Percentiles rank a stretch among this genome's conserved stretches.
These are phyloP conservation scores for Patella caerulea DNA, from an alignment of 2,888 invertebrate genomes.

Conservation along the genomic window DNA sequence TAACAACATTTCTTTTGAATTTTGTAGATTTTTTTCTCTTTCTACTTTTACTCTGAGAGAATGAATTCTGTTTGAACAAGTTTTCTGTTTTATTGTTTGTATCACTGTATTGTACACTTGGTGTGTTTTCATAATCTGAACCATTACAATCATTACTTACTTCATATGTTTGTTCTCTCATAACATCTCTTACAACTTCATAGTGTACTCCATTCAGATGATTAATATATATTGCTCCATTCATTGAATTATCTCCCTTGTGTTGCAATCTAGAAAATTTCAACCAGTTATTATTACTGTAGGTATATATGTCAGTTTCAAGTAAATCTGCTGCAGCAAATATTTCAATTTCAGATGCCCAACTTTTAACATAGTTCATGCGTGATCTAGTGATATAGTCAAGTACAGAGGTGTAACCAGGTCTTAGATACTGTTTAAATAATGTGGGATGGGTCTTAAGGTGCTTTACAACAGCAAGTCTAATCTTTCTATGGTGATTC, in stretches of 20 bases:
- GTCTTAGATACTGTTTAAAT: background rate
- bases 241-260: background rate
- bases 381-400: background rate
- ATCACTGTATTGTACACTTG: too few species aligned
- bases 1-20: too few species aligned
- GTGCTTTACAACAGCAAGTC: background rate
- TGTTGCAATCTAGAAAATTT: background rate
- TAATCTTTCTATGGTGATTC: background rate
- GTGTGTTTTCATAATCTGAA: too few species aligned
- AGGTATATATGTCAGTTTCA: background rate
- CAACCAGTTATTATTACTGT: conserved; percentile 2
- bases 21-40: too few species aligned
- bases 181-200: background rate
- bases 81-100: too few species aligned
- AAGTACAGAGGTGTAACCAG: background rate
- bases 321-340: background rate
- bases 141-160: background rate
- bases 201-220: background rate
- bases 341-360: conserved; percentile 2
- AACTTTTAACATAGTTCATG: background rate
- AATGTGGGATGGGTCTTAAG: background rate
- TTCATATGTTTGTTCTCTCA: background rate
- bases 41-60: too few species aligned
- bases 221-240: background rate
- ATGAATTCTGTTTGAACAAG: too few species aligned